Evolutionary conservation across 2,797 vertebrate genomes (phyloP), one percentile per base, ranked within the genome.

Genomic region (Molossus alvarezi): DNA sequence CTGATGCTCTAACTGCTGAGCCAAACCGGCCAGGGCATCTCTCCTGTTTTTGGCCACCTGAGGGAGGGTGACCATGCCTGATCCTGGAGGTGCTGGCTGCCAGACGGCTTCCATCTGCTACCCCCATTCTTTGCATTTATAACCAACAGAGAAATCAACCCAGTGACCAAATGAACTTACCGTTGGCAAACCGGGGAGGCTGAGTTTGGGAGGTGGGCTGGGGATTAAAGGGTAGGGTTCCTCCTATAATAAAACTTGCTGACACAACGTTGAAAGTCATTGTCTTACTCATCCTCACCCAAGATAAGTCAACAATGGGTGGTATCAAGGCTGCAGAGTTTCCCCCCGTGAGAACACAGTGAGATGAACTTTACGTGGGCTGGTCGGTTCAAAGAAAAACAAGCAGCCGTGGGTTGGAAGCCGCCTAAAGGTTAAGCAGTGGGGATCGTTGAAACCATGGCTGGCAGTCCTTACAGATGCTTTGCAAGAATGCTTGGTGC

Each of bases 191-290:
- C 58, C 58, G 41, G 33, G 71, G 83, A 85, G 85, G 75, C 57
- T 69, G 90, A 62, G 53, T 86, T 85, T 82, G 76, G 92, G 75
- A 73, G 57, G 64, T 62, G 25, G 87, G 48, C 55, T 73, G 76
- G 81, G 55, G n/a, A 29, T 64, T 65, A 87, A 85, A 73, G 80
- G 55, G 62, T 23, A n/a, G 67, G 58, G 37, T 91, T 93, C 60
- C 45, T 91, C 91, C 91, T 95, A 33, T 86, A 94, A 57, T 93
- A 94, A 94, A 90, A 95, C 90, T 62, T 96, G 94, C 88, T 89
- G 96, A 96, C 77, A 57, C 12, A 33, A 82, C 1, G 0, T 37
- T 88, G 85, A 96, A 81, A 96, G 96, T 97, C 97, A 97, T 41
- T 41, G 92, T 94, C 85, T 94, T 95, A 85, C 92, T 96, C 96